phyloP scores from a whole-genome alignment of 2,888 invertebrate genomes.

The Uropetala carovei region DNA sequence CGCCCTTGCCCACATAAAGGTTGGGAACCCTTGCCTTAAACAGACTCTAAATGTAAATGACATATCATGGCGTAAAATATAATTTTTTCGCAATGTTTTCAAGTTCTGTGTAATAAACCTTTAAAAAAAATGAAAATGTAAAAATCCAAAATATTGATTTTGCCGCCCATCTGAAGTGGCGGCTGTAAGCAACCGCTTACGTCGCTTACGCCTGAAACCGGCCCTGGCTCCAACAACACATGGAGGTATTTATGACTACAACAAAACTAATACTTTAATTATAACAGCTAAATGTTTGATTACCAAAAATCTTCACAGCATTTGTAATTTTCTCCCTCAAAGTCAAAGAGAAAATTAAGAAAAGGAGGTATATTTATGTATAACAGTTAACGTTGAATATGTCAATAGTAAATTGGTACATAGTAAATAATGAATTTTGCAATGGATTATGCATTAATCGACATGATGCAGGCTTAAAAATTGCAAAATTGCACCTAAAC shows the following conservation, averaged over 20 bases:
- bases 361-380: conserved; percentile 20
- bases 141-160: no score
- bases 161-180: no score
- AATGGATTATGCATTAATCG: conserved; percentile 65
- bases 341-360: neutral
- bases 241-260: neutral
- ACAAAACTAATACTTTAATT: neutral
- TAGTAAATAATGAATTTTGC: neutral
- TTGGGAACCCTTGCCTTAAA: no score
- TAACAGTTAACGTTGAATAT: conserved; percentile 22
- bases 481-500: conserved; percentile 56
- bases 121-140: no score
- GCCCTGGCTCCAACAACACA: neutral
- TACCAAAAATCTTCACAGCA: conserved; percentile 15
- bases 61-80: no score
- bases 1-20: no score
- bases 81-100: no score
- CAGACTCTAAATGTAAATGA: no score
- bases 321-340: conserved; percentile 19
- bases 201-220: no score
- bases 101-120: no score
- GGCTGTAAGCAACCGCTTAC: no score
- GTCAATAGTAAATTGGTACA: conserved; percentile 4
- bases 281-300: conserved; percentile 10
- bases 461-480: neutral